Conservation (phyloP, 2,888 invertebrate species). For the Masnerella sp. region DNA sequence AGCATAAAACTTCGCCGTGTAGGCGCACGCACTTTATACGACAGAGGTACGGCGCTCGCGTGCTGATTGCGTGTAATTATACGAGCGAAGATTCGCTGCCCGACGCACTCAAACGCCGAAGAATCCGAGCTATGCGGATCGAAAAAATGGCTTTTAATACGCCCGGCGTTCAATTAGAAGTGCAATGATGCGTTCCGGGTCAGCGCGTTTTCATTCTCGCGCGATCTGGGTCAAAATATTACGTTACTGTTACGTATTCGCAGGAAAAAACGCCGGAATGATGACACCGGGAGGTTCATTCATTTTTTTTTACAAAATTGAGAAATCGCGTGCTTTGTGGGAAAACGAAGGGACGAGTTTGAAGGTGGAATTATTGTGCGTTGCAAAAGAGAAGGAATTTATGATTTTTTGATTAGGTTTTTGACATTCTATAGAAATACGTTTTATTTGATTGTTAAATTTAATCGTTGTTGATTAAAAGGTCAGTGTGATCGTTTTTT, state of each 20-base stretch:
- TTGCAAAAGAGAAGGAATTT: no score
- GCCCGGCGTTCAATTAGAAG: slow-evolving; percentile 32
- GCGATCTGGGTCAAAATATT: slow-evolving; percentile 37
- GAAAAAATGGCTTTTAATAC: slow-evolving; percentile 39
- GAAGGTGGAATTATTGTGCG: no score
- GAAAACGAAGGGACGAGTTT: no score
- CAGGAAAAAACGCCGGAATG: slow-evolving; percentile 1
- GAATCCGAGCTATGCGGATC: slow-evolving; percentile 46
- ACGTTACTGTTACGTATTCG: slow-evolving; percentile 18
- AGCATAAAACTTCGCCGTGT: background rate
- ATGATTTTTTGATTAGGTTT: no score
- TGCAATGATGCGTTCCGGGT: slow-evolving; percentile 40
- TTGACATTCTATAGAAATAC: no score
- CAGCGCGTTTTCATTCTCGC: slow-evolving; percentile 35
- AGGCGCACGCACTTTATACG: slow-evolving; percentile 20
- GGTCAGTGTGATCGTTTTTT: no score
- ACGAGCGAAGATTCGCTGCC: slow-evolving; percentile 25
- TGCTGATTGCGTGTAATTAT: slow-evolving; percentile 46
- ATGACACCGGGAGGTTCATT: background rate
- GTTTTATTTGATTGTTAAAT: no score
- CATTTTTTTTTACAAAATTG: slow-evolving; percentile 15
- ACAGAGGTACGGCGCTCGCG: slow-evolving; percentile 14
- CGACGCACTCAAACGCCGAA: slow-evolving; percentile 17
- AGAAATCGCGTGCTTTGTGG: no score
- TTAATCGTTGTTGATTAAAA: no score